Conservation (phyloP, 2,113 vertebrate genomes). For the Heterotis niloticus region DNA sequence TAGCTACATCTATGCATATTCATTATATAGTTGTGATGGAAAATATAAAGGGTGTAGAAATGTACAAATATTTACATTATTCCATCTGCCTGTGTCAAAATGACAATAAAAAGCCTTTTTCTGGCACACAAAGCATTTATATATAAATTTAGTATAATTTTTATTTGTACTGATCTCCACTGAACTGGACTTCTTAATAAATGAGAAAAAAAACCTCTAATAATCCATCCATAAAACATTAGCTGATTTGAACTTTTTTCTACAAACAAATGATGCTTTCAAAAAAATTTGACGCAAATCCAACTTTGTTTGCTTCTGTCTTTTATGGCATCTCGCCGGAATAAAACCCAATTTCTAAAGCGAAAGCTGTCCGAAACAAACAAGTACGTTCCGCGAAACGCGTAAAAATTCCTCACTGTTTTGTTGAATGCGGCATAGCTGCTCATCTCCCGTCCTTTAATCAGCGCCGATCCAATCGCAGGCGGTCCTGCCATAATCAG, state of each 20-base stretch:
- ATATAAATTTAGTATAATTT: not conserved
- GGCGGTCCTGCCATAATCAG: constrained; percentile 48
- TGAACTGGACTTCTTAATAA: no score
- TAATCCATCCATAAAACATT: not conserved
- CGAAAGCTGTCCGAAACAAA: not conserved
- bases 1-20: not conserved
- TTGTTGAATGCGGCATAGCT: constrained; percentile 19
- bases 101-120: not conserved
- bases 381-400: constrained; percentile 15
- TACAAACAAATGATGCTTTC: not conserved
- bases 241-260: constrained; percentile 7
- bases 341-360: not conserved
- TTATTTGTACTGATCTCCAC: not conserved
- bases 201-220: not conserved
- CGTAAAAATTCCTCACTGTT: constrained; percentile 37
- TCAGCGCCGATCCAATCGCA: constrained; percentile 49
- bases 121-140: not conserved
- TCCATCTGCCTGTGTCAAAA: not conserved
- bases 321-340: not conserved
- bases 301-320: not conserved
- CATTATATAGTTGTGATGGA: not conserved
- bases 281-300: no score
- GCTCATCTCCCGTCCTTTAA: constrained; percentile 41
- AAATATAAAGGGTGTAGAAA: not conserved
- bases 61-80: not conserved